Evolutionary conservation across 2,797 vertebrate species (phyloP), one percentile per base, ranked within the genome.

Genomic region (Threskiornis aethiopicus): DNA sequence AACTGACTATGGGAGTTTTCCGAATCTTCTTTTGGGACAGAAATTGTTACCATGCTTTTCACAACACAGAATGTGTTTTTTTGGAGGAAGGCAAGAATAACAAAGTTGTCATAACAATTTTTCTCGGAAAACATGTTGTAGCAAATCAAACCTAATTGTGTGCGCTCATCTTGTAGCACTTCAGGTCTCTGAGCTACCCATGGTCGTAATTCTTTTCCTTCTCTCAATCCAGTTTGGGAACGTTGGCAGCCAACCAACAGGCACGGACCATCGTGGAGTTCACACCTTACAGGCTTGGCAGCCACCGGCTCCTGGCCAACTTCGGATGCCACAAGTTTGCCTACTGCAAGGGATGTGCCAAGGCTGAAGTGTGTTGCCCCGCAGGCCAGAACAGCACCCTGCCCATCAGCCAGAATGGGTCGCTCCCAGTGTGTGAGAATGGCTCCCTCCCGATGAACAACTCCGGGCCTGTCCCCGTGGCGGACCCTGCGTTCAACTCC

Each of bases 321-420:
- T 77, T 97, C 0, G 95, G 94, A 52, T 97, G 96, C 46, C 96
- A 96, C 49, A 97, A 94, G 85, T 97, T 97, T 90, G 89, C 94
- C 44, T 97, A 96, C 39, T 97, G 96, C 85, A 97, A 94, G 62
- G 96, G 96, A 46, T 96, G 95, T 4, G 15, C 90, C 59, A 97
- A 93, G 73, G 85, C 94, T 0, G 94, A 96, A 88, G 97, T 97
- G 41, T 97, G 94, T 4, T 81, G 84, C 37, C 47, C 93, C 0
- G 2, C 54, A 12, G 85, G 69, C n/a, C 96, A 96, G 79, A 96
- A 94, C 0, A 54, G 75, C 1, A 9, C 78, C 46, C 31, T 82
- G 24, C 76, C 94, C 0, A 1, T 76, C 70, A 71, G 6, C 61
- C 92, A 92, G 77, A 97, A 96, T 0, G 94, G 90, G 12, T 84